Evolutionary conservation across 2,888 invertebrate species (phyloP), one percentile per base, ranked within the genome.

Genomic region (Harmothoe impar): DNA sequence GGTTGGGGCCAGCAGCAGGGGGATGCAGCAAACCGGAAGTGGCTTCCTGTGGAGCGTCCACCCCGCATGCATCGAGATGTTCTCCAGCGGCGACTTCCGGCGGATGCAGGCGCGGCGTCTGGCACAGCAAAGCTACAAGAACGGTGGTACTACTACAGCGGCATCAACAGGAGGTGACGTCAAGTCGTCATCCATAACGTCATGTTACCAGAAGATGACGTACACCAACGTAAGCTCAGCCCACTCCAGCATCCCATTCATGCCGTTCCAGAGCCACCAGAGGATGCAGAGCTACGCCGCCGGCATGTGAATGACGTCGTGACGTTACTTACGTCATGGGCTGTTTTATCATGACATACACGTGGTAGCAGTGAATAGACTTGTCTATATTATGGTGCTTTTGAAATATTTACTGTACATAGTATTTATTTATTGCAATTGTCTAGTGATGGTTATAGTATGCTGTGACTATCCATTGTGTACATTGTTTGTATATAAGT

Each of bases 41-140:
- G 43, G 43, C 3, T 68, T 68, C 89, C 31, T 33, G 62, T 89
- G 89, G 89, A 43, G 35, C 17, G 89, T 89, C 35, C 89, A 89
- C 35, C 62, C 68, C 0, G 89, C 89, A 15, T 68, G 68, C 68
- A 23, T 89, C 3, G 68, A 68, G 33, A 68, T 68, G 62, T 89
- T 89, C 89, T 29, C 35, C 62, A n/a, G 25, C 1, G 89, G 89
- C 17, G 89, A 89, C 68, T 89, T 33, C 89, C 62, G 89, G 43
- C 62, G 89, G 68, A 68, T 56, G 62, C 62, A 89, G 68, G 89
- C 89, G 33, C 29, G 89, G 29, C 52, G 86, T 23, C 25, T 54
- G 31, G 86, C 86, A 3, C 86, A 86, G 86, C 86, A 86, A 52
- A 29, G 17, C 25, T 52, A 86, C 86, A 86, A 86, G 81, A 81